Evolutionary conservation across 1,140 invertebrate genomes (phyloP), one percentile per base, ranked within the genome.

Genomic region (Drosophila kikkawai): DNA sequence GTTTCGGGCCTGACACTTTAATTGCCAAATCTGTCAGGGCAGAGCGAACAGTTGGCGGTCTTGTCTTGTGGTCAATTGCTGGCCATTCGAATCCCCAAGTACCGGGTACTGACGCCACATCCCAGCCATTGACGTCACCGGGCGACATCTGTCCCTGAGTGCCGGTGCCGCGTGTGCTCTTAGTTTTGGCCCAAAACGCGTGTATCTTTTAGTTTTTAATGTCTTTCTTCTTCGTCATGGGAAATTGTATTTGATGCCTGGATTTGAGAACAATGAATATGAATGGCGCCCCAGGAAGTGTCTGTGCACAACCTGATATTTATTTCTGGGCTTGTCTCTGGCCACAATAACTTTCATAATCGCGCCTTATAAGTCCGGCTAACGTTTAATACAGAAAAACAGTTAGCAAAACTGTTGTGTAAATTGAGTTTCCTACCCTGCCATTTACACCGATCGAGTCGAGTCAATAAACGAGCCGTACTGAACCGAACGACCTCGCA

Each of bases 21-120:
- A 88, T 90, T 84, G 85, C 73, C 80, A 79, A 74, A 19, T 61
- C 81, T 90, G 84, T 88, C 84, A 70, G 64, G 44, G 48, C 53
- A 56, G 26, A 26, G 64, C 32, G 68, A 81, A 59, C 84, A 84
- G 81, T 66, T 85, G 82, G 69, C 68, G 73, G 63, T 79, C 66
- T 59, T 60, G 74, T 69, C 65, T 63, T 75, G 67, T 56, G 81
- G 63, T 76, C 50, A 65, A 79, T 61, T 68, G 57, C 64, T 65
- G 59, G 47, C 63, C 48, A 67, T 12, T 51, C 39, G 32, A 39
- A n/a, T 53, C 63, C 39, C 47, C 58, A 34, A 68, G 73, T 59
- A 59, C 58, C 57, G 42, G 37, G 42, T 68, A 67, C 70, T 74
- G 70, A 74, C 70, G 70, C 51, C 66, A 59, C 69, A 22, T 61